Evolutionary conservation across 1,140 invertebrate species (phyloP), one percentile per base, ranked within the genome.

Genomic region (Apocrypta bakeri): DNA sequence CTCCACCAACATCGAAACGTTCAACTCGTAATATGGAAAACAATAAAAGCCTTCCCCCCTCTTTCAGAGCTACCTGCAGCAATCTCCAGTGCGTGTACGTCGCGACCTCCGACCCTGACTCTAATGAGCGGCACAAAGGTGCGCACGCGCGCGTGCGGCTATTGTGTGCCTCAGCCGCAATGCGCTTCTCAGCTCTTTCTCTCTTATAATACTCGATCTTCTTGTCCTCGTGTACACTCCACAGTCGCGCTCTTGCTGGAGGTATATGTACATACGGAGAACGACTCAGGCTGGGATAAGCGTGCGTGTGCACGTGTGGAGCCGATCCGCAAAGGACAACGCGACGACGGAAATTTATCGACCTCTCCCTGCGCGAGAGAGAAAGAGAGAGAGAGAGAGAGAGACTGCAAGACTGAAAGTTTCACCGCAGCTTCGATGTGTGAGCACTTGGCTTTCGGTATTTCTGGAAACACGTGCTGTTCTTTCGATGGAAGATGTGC

Each of bases 61-160:
- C 21, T 37, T 37, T 37, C 29, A 29, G 1, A 14, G 42, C 72
- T 87, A 86, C 78, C 64, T 85, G 74, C 82, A 84, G 78, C 87
- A 84, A 86, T 87, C 25, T 66, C 63, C 63, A 24, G 82, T 83
- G 84, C 83, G 79, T 85, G 81, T 85, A 77, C 69, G 79, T 64
- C 75, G 72, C 82, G 86, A 88, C 88, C 88, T 86, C 80, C 84
- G 88, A 90, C 89, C 88, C 84, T 72, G 75, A 77, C 87, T 88
- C 88, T 91, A 90, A 91, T 90, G 89, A 91, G 86, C 87, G 86
- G 85, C 87, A 56, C 42, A 56, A 37, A 61, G 81, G 87, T 87
- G 42, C 42, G 42, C 42, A 17, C 12, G 88, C 87, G 86, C 86
- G 87, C n/a, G n/a, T n/a, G n/a, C n/a, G n/a, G 88, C 88, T 88